A percentile compares a stretch with the other conserved stretches of the same genome.
These are phyloP conservation scores for Nymphalis polychloros DNA, from an alignment of 2,888 invertebrate genomes.

Conservation along the genomic window DNA sequence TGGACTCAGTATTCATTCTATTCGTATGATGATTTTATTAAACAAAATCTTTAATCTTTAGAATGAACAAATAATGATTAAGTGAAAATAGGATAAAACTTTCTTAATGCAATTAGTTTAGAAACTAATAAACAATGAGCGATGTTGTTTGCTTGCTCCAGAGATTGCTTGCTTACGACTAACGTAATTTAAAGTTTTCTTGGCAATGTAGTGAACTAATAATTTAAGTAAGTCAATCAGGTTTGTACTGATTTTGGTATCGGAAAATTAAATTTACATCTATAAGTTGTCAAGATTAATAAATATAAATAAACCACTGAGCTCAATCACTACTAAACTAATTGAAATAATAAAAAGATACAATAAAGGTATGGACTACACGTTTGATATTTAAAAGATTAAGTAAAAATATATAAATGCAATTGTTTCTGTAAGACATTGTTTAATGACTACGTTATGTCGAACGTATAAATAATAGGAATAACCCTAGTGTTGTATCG, in stretches of 20 bases:
- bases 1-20: too few species aligned
- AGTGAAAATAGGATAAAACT: conserved; percentile 26
- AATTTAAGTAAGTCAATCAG: conserved; percentile 32
- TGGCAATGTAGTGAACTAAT: conserved; percentile 37
- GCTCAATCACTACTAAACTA: too few species aligned
- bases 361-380: too few species aligned
- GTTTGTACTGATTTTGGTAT: conserved; percentile 42
- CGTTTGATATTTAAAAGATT: too few species aligned
- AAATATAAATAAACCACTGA: not conserved
- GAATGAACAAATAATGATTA: conserved; percentile 25
- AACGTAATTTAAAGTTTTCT: conserved; percentile 38
- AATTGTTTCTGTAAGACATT: conserved; percentile 10
- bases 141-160: conserved; percentile 38
- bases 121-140: conserved; percentile 37
- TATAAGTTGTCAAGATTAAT: conserved; percentile 35
- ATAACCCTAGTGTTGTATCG: conserved; percentile 60
- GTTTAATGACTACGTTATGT: conserved; percentile 36
- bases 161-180: conserved; percentile 40
- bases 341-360: too few species aligned
- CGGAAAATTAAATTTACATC: conserved; percentile 48
- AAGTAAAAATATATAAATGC: not conserved
- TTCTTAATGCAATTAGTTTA: conserved; percentile 29
- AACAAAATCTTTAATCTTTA: too few species aligned
- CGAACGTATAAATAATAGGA: conserved; percentile 62
- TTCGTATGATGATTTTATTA: too few species aligned